Base-by-base conservation (phyloP, 2,113 vertebrate species). In the Meleagris gallopavo region DNA sequence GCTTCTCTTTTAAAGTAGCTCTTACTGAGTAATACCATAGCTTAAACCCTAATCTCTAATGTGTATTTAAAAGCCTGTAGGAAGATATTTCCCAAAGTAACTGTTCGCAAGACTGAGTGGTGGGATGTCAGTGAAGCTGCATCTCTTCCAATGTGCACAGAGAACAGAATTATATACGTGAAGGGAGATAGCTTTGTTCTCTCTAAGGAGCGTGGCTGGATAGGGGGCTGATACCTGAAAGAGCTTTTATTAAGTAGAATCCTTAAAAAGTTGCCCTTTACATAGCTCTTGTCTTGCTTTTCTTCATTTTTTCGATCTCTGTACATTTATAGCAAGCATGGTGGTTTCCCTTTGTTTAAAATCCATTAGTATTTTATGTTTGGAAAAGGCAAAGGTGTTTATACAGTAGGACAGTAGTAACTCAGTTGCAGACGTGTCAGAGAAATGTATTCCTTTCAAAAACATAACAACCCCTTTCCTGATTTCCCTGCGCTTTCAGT, bases 21-120 rank as follows among this genome's bases (percentile, higher is more conserved):
- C 54, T 90, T 92, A 58, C 41, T 93, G 25, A 95, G 88, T 93
- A 74, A 94, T 89, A 65, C 46, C 71, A 81, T 25, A 46, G 58
- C 80, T 67, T 43, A 80, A 91, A 48, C 57, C 1, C 3, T 91
- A 1, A 2, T 79, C 90, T 80, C 46, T 55, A 13, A 85, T 43
- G 30, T 46, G 43, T 12, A 4, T 54, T 96, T 96, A 74, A 90
- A 75, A 81, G 75, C 55, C 82, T 85, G 20, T 64, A 89, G 81
- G 71, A 89, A 57, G 27, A 24, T 6, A 18, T 5, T 83, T 84
- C 55, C 72, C 30, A 62, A 10, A 75, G 45, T 29, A 87, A 34
- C 41, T 36, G 24, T 34, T 66, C 29, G 13, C 29, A 27, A 50
- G 45, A 71, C 6, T 4, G 40, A 50, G 36, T 9, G 10, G 12